Percentiles rank a stretch among this genome's conserved stretches.
Evolutionary conservation across 2,888 invertebrate genomes (phyloP).

Genomic region (Netelia fuscicornis): DNA sequence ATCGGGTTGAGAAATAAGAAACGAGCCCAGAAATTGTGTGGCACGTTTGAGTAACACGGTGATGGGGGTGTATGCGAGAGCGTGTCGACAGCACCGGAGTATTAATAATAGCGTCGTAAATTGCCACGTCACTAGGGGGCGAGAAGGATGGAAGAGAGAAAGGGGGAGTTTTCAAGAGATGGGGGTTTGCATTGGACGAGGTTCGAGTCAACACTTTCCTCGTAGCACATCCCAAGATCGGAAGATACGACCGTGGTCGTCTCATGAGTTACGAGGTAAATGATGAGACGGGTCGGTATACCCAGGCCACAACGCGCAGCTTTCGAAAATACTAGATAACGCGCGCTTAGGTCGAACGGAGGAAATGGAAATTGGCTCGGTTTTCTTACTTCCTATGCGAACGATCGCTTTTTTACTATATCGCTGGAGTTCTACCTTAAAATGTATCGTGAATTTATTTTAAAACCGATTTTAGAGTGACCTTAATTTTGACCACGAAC

Average conservation of each 20-base stretch:
- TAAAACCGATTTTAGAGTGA: too few species aligned
- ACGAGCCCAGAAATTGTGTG: conserved; percentile 29
- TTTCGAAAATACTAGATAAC: conserved; percentile 34
- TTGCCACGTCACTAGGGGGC: conserved; percentile 35
- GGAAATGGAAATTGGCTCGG: not conserved
- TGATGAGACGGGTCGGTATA: conserved; percentile 55
- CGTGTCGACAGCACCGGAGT: conserved; percentile 50
- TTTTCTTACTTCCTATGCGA: not conserved
- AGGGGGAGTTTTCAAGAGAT: conserved; percentile 6
- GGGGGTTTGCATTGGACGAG: conserved; percentile 5
- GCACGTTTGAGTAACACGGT: conserved; percentile 7
- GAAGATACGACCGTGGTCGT: conserved; percentile 48
- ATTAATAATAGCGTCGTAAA: conserved; percentile 63
- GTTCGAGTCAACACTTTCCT: conserved; percentile 50
- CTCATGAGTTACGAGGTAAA: conserved; percentile 55
- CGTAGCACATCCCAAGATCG: conserved; percentile 41
- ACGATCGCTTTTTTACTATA: not conserved
- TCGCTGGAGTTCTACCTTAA: too few species aligned
- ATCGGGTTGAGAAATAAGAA: conserved; percentile 21
- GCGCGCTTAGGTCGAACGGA: conserved; percentile 2
- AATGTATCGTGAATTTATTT: too few species aligned
- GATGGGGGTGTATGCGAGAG: conserved; percentile 10
- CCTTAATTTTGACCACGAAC: not conserved
- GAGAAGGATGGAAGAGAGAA: not conserved
- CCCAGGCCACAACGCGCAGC: conserved; percentile 1